These are phyloP conservation scores for Chelonus insularis DNA, from an alignment of 1,140 invertebrate species.

Conservation along the genomic window DNA sequence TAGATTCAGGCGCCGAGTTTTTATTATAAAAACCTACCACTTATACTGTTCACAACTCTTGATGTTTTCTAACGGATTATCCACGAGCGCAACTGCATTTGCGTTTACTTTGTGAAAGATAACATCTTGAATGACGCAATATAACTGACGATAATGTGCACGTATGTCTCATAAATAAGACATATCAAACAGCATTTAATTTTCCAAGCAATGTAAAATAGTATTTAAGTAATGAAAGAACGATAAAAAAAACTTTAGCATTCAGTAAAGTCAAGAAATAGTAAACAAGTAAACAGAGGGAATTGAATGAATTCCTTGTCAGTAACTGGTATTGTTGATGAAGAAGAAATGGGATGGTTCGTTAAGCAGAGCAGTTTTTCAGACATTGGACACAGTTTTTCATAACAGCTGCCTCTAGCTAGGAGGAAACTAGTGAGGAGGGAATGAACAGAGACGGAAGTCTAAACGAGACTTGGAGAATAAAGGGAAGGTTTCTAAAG, in stretches of 20 bases:
- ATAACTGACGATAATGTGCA: too few relatives aligned
- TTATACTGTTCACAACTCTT: neutral
- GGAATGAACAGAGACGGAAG: conserved; percentile 21
- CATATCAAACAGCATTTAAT: too few relatives aligned
- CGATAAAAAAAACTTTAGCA: too few relatives aligned
- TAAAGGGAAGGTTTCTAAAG: neutral
- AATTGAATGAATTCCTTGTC: conserved; percentile 25
- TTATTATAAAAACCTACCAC: conserved; percentile 3
- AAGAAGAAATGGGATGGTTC: conserved; percentile 46
- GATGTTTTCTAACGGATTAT: conserved; percentile 18
- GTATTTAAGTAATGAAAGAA: too few relatives aligned
- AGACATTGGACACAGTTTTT: conserved; percentile 41
- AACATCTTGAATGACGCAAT: too few relatives aligned
- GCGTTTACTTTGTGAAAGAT: too few relatives aligned
- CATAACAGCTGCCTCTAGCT: conserved; percentile 36
- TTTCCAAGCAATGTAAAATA: too few relatives aligned
- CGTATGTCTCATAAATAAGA: too few relatives aligned
- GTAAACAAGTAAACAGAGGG: neutral
- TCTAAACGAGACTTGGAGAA: neutral
- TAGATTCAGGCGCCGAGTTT: conserved; percentile 9
- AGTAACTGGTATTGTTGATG: conserved; percentile 43
- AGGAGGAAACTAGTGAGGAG: conserved; percentile 20
- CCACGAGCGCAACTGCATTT: conserved; percentile 6
- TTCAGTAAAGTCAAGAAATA: too few relatives aligned
- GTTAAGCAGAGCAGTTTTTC: conserved; percentile 56